These are phyloP conservation scores for Leptopilina myrica DNA, from an alignment of 2,888 invertebrate genomes.

Conservation along the genomic window DNA sequence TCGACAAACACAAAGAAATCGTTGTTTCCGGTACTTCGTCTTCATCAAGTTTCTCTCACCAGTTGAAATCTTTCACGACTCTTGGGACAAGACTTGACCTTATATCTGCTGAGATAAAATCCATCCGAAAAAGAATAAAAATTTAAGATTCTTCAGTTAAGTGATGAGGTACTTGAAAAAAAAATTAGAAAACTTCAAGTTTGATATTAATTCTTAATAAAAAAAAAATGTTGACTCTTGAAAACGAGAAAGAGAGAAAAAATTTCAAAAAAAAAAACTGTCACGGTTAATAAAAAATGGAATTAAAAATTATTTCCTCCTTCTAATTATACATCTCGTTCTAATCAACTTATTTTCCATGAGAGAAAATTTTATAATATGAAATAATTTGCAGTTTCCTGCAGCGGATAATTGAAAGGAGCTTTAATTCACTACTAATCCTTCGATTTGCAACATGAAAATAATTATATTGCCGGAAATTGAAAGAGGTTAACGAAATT, in stretches of 20 bases:
- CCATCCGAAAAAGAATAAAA: background rate
- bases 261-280: background rate
- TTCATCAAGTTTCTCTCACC: conserved; percentile 44
- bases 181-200: background rate
- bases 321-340: background rate
- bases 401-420: background rate
- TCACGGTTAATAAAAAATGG: background rate
- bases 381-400: background rate
- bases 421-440: conserved; percentile 9
- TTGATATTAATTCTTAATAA: too few relatives aligned
- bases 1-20: conserved; percentile 54
- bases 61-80: conserved; percentile 26
- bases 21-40: conserved; percentile 52
- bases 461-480: conserved; percentile 16
- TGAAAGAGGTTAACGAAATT: conserved; percentile 11
- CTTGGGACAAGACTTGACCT: conserved; percentile 24
- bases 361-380: too few relatives aligned
- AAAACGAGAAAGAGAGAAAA: too few relatives aligned
- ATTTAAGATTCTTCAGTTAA: conserved; percentile 7
- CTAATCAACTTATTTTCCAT: too few relatives aligned
- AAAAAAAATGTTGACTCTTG: background rate
- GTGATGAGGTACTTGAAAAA: background rate
- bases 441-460: conserved; percentile 8
- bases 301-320: background rate
- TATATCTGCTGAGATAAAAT: conserved; percentile 25